A percentile compares a stretch with the other conserved stretches of the same genome.
These are phyloP conservation scores for Caenorhabditis latens DNA, from an alignment of 1,140 invertebrate species.

Conservation along the genomic window DNA sequence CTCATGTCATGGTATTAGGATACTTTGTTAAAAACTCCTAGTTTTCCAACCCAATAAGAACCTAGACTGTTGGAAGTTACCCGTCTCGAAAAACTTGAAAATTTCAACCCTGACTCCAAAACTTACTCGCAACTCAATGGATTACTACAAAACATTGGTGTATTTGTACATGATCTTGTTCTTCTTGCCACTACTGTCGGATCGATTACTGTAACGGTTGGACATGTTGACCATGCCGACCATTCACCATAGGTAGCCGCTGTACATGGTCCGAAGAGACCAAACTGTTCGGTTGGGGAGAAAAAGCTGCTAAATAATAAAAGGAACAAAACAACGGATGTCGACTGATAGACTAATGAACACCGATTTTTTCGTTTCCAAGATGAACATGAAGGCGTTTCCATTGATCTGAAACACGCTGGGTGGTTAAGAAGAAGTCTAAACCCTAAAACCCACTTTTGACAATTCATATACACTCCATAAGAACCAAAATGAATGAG, in stretches of 20 bases:
- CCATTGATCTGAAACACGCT: conserved; percentile 30
- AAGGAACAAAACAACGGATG: conserved; percentile 4
- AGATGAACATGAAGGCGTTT: conserved; percentile 44
- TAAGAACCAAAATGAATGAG: conserved; percentile 1
- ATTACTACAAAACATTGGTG: background rate
- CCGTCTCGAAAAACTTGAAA: background rate
- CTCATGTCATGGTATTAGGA: too few species aligned
- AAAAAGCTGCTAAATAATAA: conserved; percentile 34
- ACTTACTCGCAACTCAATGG: background rate
- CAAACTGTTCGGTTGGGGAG: conserved; percentile 14
- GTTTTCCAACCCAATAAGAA: too few species aligned
- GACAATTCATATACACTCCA: conserved; percentile 40
- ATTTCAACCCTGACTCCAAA: background rate
- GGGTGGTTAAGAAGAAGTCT: background rate
- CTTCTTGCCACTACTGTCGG: background rate
- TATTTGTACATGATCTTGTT: background rate
- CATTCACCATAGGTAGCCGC: conserved; percentile 1
- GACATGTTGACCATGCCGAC: background rate
- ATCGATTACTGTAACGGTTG: background rate
- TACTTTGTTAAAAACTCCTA: too few species aligned
- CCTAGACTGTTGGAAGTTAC: too few species aligned
- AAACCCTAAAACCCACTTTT: background rate
- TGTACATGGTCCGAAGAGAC: background rate
- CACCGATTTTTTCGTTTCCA: conserved; percentile 45
- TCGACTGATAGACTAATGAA: background rate